phyloP scores from a whole-genome alignment of 2,113 vertebrate genomes.

The Accipiter cooperii region DNA sequence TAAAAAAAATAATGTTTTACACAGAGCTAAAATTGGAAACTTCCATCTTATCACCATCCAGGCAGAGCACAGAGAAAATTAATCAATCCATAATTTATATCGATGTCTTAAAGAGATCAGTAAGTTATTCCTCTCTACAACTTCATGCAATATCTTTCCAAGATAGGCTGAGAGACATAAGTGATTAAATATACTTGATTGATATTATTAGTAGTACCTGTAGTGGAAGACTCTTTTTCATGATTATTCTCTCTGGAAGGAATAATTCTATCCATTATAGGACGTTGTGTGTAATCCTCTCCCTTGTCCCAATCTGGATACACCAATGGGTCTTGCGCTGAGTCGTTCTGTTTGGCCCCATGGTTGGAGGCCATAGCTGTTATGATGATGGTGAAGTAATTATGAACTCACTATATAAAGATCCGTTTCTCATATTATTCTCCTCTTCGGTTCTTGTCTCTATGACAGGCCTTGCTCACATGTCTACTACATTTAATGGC shows the following conservation, averaged over 20 bases:
- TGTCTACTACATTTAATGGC: slow-evolving; percentile 37
- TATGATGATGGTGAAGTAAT: slow-evolving; percentile 46
- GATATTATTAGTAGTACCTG: not conserved
- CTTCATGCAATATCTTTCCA: not conserved
- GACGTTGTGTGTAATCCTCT: not conserved
- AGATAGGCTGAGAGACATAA: not conserved
- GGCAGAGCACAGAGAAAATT: not conserved
- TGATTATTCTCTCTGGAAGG: not conserved
- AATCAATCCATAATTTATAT: not conserved
- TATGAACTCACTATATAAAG: slow-evolving; percentile 41
- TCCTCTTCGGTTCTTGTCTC: slow-evolving; percentile 19
- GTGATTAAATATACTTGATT: not conserved
- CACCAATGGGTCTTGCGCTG: not conserved
- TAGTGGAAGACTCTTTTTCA: not conserved
- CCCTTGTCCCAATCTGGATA: not conserved
- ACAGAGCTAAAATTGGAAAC: not conserved
- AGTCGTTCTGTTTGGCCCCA: not conserved
- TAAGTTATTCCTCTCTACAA: not conserved
- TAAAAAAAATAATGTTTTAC: not conserved
- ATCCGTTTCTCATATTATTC: slow-evolving; percentile 19
- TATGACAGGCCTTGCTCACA: slow-evolving; percentile 18
- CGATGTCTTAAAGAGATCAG: not conserved
- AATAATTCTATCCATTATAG: not conserved
- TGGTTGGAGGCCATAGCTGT: not conserved
- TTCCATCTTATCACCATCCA: not conserved